phyloP scores from a whole-genome alignment of 2,888 invertebrate species.

The Cephus pulcher region DNA sequence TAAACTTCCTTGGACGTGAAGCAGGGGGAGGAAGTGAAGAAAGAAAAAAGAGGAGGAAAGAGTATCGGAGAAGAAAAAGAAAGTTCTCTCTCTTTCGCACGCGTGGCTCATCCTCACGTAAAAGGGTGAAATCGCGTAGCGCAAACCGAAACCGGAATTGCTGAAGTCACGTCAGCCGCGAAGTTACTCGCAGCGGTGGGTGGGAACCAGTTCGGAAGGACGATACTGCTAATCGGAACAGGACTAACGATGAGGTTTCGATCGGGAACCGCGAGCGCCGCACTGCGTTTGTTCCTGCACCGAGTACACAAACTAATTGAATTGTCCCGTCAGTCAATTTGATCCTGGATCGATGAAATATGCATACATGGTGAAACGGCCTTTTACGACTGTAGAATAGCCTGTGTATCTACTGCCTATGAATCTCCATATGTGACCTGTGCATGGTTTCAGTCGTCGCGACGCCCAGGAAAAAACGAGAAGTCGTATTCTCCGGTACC shows the following conservation, averaged over 20 bases:
- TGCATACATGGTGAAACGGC: background rate
- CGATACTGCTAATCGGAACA: too few species aligned
- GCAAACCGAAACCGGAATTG: background rate
- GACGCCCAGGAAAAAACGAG: too few species aligned
- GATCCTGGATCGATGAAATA: constrained; percentile 8
- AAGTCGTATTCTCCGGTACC: too few species aligned
- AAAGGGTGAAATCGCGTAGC: background rate
- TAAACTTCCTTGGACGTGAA: background rate
- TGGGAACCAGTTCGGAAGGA: background rate
- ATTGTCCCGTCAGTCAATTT: constrained; percentile 15
- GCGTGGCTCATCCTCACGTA: background rate
- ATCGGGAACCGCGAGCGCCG: background rate
- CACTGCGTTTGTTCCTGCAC: background rate
- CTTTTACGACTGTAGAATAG: background rate
- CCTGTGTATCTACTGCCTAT: too few species aligned
- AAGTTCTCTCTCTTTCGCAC: background rate
- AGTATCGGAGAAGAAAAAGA: background rate
- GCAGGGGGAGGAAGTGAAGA: background rate
- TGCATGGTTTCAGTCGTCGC: too few species aligned
- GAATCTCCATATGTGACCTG: too few species aligned
- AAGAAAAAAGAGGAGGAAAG: background rate
- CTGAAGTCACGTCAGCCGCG: background rate
- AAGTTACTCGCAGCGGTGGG: background rate
- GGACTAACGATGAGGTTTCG: too few species aligned
- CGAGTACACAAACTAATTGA: constrained; percentile 7